Conservation (phyloP, 2,113 vertebrate genomes). For the Spilogale gracilis region DNA sequence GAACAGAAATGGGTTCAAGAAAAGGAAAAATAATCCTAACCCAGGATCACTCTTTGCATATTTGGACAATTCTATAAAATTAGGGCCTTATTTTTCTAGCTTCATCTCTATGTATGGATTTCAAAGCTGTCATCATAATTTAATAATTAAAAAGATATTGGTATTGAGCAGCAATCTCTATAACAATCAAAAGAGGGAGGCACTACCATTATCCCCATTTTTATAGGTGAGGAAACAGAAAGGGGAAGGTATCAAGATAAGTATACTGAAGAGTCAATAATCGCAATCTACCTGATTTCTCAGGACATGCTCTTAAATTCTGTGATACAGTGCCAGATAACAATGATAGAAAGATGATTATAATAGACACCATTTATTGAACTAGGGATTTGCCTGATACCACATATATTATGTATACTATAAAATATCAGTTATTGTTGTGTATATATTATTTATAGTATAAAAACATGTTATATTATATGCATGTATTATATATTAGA, state of each 20-base stretch:
- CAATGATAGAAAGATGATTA: not conserved
- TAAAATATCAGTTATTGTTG: not conserved
- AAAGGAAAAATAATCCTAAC: not conserved
- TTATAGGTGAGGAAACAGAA: not conserved
- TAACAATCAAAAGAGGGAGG: not conserved
- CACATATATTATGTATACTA: not conserved
- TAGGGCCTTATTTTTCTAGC: not conserved
- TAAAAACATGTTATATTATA: not conserved
- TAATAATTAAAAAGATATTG: not conserved
- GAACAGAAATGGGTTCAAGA: not conserved
- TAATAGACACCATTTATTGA: not conserved
- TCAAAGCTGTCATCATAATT: not conserved
- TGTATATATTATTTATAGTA: not conserved
- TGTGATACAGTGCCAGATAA: not conserved
- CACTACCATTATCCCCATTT: too few species aligned
- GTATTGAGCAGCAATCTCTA: not conserved
- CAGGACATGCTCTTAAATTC: not conserved
- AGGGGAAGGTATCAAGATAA: not conserved
- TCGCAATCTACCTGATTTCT: not conserved
- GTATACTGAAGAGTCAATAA: too few species aligned
- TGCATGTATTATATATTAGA: not conserved
- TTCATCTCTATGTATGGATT: not conserved
- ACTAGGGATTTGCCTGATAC: fast-evolving
- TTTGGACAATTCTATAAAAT: not conserved
- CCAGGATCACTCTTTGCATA: not conserved